Percentiles rank a stretch among this genome's conserved stretches.
Conservation (phyloP, 2,888 invertebrate genomes). For the Netelia fuscicornis region DNA sequence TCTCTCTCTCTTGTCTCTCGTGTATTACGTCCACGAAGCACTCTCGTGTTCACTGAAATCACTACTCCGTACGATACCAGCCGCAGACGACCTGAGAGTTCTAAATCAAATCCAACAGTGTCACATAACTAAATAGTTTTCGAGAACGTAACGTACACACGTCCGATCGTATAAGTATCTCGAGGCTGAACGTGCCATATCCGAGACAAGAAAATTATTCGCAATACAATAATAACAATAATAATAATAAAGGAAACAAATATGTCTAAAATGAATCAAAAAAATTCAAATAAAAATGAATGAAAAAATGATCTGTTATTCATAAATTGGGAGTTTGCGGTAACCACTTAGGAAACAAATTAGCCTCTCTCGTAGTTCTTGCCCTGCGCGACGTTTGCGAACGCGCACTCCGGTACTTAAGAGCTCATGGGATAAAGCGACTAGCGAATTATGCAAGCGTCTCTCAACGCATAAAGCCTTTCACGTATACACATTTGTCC, state of each 20-base stretch:
- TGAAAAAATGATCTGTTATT: not conserved
- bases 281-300: not conserved
- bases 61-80: not conserved
- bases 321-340: not conserved
- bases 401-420: constrained; percentile 16
- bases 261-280: not conserved
- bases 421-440: constrained; percentile 20
- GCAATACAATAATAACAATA: not conserved
- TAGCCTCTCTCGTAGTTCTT: not conserved
- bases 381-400: not conserved
- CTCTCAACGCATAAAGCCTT: constrained; percentile 15
- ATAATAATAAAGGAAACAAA: not conserved
- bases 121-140: not conserved
- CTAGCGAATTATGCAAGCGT: constrained; percentile 28
- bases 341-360: constrained; percentile 34
- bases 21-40: constrained; percentile 7
- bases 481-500: not conserved
- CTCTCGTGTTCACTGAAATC: constrained; percentile 13
- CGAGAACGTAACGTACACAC: not conserved
- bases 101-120: not conserved
- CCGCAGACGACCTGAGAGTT: not conserved
- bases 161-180: too few species aligned
- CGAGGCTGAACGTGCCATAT: too few species aligned
- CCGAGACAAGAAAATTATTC: not conserved
- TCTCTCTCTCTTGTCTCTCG: constrained; percentile 5